Base-by-base conservation (phyloP, 1,140 invertebrate species). In the Penaeus chinensis region DNA sequence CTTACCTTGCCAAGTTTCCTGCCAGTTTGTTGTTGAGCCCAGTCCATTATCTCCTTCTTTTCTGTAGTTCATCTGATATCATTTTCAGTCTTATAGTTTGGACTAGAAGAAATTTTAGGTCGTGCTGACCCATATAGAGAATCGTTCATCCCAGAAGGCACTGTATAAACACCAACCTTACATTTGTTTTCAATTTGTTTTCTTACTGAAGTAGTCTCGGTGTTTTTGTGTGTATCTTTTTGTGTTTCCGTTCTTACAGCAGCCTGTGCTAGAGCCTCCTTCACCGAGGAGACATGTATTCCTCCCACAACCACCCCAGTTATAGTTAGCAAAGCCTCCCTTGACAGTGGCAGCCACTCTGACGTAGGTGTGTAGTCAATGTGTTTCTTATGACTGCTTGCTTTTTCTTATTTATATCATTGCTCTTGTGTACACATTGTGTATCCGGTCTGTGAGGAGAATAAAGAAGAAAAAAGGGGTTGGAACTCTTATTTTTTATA, bases 301-400 rank as follows among this genome's bases (percentile, higher is more conserved):
- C 65, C 85, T 78, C 66, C 85, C 85, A 87, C 79, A 79, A 87
- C 79, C 74, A 91, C 81, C 90, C 91, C 92, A 61, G 91, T 92
- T 79, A 90, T 92, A 37, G 91, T 92, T 22, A 93, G 92, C 37
- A 94, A 94, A 90, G 91, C 93, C 77, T 94, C 93, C 42, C 91
- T 93, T 79, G 93, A 93, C 90, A 93, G 92, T 91, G 92, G 91
- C 37, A 89, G 91, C 89, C 91, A 91, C 60, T 91, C 91, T 80
- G 91, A 91, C 85, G 66, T 89, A 89, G 87, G 87, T 89, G 87
- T 90, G 89, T 89, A 86, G 85, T 79, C 47, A 74, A n/a, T 69
- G 54, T 78, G 63, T 81, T 71, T 82, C 80, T 85, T 65, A 19
- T 85, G 37, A 54, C 24, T 66, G 54, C 76, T 60, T 54, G 47